These are phyloP conservation scores for Neoniphon sammara DNA, from an alignment of 2,797 vertebrate species.

Conservation along the genomic window DNA sequence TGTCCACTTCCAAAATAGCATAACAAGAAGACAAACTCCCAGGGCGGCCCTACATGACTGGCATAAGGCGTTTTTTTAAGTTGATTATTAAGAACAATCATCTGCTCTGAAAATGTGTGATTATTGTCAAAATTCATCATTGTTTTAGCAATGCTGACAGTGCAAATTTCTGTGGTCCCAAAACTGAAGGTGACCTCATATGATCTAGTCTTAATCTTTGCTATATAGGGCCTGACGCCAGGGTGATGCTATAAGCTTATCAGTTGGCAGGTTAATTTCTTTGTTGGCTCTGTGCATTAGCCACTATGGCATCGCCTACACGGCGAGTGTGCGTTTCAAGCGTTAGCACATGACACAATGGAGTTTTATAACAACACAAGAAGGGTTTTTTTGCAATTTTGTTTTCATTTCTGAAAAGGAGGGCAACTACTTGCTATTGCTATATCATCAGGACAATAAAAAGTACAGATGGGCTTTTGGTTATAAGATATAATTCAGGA, in stretches of 20 bases:
- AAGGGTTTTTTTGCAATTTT: conserved; percentile 1
- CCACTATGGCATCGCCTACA: conserved; percentile 39
- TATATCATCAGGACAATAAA: conserved; percentile 28
- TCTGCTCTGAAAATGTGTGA: conserved; percentile 43
- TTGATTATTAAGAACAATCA: conserved; percentile 59
- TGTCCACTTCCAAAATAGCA: conserved; percentile 69
- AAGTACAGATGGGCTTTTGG: conserved; percentile 39
- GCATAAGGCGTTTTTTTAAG: conserved; percentile 54
- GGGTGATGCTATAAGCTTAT: conserved; percentile 33
- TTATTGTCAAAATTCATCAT: conserved; percentile 16
- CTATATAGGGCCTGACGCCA: conserved; percentile 26
- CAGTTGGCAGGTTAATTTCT: conserved; percentile 62
- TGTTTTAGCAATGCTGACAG: conserved; percentile 21
- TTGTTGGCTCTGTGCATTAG: conserved; percentile 60
- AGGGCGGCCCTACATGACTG: conserved; percentile 50
- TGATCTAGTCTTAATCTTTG: conserved; percentile 17
- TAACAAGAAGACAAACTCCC: conserved; percentile 59
- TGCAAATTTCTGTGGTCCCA: conserved; percentile 33
- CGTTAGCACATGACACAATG: conserved; percentile 51
- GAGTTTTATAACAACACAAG: conserved; percentile 34
- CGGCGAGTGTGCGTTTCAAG: conserved; percentile 54
- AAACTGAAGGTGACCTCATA: not conserved
- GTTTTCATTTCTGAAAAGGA: conserved; percentile 28
- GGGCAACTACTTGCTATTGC: conserved; percentile 30
- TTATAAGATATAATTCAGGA: conserved; percentile 54